These are phyloP conservation scores for Eupithecia subfuscata DNA, from an alignment of 2,888 invertebrate genomes.

Conservation along the genomic window DNA sequence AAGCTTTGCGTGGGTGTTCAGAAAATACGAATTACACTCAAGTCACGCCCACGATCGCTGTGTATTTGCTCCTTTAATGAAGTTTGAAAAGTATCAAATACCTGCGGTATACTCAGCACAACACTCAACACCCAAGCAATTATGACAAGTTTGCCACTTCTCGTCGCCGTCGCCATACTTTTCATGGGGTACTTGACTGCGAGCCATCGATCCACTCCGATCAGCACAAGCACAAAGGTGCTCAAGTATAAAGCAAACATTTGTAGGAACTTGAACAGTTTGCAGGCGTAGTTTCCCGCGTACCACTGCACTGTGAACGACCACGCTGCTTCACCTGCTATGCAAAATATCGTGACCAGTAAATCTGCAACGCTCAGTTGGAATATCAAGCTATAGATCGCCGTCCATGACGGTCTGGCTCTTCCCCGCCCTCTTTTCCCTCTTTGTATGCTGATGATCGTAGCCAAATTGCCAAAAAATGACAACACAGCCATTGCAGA, in stretches of 20 bases:
- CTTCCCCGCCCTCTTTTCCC: slow-evolving; percentile 84
- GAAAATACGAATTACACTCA: not conserved
- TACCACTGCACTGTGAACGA: slow-evolving; percentile 91
- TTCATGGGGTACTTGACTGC: slow-evolving; percentile 93
- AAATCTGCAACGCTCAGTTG: slow-evolving; percentile 93
- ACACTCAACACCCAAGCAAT: slow-evolving; percentile 89
- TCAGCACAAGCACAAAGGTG: slow-evolving; percentile 91
- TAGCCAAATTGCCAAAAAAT: slow-evolving; percentile 89
- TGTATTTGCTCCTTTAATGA: slow-evolving; percentile 10
- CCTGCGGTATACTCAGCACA: slow-evolving; percentile 92
- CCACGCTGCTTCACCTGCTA: slow-evolving; percentile 92
- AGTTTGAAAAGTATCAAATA: slow-evolving; percentile 61
- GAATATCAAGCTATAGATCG: slow-evolving; percentile 90
- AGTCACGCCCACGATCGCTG: not conserved
- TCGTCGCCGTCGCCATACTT: slow-evolving; percentile 86
- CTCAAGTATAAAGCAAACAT: slow-evolving; percentile 93
- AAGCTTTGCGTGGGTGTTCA: slow-evolving; percentile 1
- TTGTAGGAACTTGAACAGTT: slow-evolving; percentile 91
- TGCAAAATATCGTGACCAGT: slow-evolving; percentile 91
- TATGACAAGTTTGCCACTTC: slow-evolving; percentile 87
- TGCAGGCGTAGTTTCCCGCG: slow-evolving; percentile 90
- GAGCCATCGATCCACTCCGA: slow-evolving; percentile 92
- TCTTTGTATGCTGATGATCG: slow-evolving; percentile 89
- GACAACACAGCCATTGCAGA: slow-evolving; percentile 89
- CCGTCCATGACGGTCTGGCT: slow-evolving; percentile 86